Percentiles rank a stretch among this genome's conserved stretches.
Conservation (phyloP, 2,113 vertebrate species). For the Mobula birostris region DNA sequence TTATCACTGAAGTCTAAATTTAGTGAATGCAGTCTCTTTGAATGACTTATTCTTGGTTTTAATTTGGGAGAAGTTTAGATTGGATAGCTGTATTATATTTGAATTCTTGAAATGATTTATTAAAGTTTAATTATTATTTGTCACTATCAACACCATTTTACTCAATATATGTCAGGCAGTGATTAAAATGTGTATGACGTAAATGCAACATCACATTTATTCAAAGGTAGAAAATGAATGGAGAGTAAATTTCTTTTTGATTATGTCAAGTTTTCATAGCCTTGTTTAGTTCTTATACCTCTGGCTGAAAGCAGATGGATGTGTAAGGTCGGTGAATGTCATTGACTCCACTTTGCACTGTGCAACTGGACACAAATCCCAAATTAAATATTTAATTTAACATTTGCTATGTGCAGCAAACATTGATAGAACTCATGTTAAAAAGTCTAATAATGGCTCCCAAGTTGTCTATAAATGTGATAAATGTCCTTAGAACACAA, state of each 20-base stretch:
- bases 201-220: background rate
- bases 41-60: slow-evolving; percentile 42
- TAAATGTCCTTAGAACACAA: background rate
- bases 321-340: background rate
- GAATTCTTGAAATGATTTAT: background rate
- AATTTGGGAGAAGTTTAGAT: slow-evolving; percentile 44
- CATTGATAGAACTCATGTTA: background rate
- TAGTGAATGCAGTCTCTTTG: background rate
- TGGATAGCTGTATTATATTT: slow-evolving; percentile 38
- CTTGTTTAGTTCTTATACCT: background rate
- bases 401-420: background rate
- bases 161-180: background rate
- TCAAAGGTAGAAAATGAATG: background rate
- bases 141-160: background rate
- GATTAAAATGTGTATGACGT: background rate
- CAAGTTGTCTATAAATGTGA: slow-evolving; percentile 4
- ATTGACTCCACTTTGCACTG: background rate
- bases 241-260: background rate
- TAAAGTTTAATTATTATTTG: background rate
- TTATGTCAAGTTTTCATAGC: background rate
- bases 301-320: background rate
- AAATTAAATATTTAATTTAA: slow-evolving; percentile 16
- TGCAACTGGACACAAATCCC: background rate
- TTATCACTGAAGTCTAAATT: background rate
- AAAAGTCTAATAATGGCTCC: slow-evolving; percentile 20